phyloP scores from a whole-genome alignment of 1,140 invertebrate genomes.

The Drosophila repleta region DNA sequence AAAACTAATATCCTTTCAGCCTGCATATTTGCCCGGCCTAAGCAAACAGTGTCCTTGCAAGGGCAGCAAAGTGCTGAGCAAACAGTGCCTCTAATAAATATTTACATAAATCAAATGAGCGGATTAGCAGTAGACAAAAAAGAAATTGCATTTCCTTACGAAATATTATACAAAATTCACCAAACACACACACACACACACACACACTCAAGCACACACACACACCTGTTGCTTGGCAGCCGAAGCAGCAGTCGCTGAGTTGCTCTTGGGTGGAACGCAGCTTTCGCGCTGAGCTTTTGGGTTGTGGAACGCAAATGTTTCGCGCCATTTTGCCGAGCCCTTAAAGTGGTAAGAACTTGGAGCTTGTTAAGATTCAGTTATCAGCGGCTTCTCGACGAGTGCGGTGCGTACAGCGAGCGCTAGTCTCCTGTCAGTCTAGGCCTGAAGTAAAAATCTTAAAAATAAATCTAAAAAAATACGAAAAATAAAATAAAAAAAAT shows the following conservation, averaged over 20 bases:
- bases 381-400: slow-evolving; percentile 59
- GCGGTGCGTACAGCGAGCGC: slow-evolving; percentile 51
- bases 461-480: background rate
- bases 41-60: slow-evolving; percentile 42
- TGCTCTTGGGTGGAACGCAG: slow-evolving; percentile 52
- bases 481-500: background rate
- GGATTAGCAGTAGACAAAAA: slow-evolving; percentile 40
- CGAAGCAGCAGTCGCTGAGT: slow-evolving; percentile 18
- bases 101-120: slow-evolving; percentile 76
- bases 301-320: slow-evolving; percentile 54
- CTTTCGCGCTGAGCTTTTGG: slow-evolving; percentile 53
- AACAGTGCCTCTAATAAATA: slow-evolving; percentile 55
- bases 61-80: slow-evolving; percentile 55
- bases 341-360: slow-evolving; percentile 64
- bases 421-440: background rate
- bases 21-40: slow-evolving; percentile 46
- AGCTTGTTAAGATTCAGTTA: slow-evolving; percentile 74
- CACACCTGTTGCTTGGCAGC: slow-evolving; percentile 34
- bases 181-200: background rate
- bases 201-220: background rate
- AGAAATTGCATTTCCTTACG: slow-evolving; percentile 55
- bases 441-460: background rate
- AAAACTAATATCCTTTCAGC: slow-evolving; percentile 27
- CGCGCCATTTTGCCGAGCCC: slow-evolving; percentile 61
- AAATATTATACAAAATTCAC: slow-evolving; percentile 18